Conservation (phyloP, 2,113 vertebrate genomes). For the Himantopus leucocephalus region DNA sequence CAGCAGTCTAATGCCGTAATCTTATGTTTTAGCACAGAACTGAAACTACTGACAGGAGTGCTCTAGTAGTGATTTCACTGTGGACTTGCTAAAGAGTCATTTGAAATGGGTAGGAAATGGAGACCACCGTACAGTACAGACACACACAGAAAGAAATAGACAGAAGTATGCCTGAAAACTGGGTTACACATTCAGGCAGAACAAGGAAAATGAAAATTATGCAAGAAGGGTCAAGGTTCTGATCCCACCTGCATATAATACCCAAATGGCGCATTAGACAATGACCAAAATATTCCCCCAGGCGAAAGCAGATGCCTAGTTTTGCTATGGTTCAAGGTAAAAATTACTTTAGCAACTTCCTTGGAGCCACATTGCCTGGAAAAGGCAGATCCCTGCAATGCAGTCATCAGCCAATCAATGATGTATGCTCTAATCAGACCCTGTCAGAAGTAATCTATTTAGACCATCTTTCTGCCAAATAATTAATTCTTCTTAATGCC, state of each 20-base stretch:
- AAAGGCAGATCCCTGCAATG: slow-evolving; percentile 37
- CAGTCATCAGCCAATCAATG: slow-evolving; percentile 27
- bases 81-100: neutral
- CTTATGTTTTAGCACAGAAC: neutral
- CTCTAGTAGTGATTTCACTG: neutral
- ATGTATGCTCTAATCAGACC: neutral
- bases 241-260: neutral
- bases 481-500: slow-evolving; percentile 33
- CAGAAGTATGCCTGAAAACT: neutral
- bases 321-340: neutral
- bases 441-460: slow-evolving; percentile 16
- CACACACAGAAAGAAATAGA: neutral
- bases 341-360: neutral
- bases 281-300: neutral
- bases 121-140: fast-evolving
- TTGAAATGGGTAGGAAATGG: neutral
- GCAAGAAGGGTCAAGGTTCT: neutral
- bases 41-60: neutral
- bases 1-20: neutral
- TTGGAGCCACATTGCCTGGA: neutral
- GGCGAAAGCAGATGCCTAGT: neutral
- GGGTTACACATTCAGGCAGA: neutral
- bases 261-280: neutral
- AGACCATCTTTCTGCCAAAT: slow-evolving; percentile 30
- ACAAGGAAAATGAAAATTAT: neutral